Evolutionary conservation across 1,140 invertebrate genomes (phyloP).

Genomic region (Amphibalanus amphitrite): DNA sequence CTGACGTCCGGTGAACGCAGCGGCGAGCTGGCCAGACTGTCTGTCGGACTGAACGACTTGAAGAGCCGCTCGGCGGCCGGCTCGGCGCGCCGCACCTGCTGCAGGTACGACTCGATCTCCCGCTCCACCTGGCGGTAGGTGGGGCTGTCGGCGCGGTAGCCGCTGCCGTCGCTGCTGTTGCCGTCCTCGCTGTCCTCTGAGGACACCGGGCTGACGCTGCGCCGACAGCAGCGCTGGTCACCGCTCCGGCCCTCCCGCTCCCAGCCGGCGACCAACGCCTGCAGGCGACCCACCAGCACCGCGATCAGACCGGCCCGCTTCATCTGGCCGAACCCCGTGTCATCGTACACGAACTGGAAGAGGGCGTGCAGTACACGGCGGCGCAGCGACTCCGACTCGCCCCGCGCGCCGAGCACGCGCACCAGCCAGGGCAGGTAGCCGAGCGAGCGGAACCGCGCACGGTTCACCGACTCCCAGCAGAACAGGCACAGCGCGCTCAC

Average conservation of each 20-base stretch:
- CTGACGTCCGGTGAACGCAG: no score
- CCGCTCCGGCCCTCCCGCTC: neutral
- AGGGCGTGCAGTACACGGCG: neutral
- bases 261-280: neutral
- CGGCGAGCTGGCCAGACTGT: neutral
- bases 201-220: neutral
- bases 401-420: neutral
- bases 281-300: neutral
- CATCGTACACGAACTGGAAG: conserved; percentile 3
- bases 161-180: no score
- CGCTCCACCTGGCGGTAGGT: neutral
- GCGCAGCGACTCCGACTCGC: neutral
- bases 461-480: neutral
- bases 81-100: neutral
- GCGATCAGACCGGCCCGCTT: neutral
- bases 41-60: neutral
- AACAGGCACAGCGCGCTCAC: neutral
- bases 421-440: neutral
- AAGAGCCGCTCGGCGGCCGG: neutral
- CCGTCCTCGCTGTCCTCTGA: no score
- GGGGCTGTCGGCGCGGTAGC: neutral
- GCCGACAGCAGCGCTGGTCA: neutral
- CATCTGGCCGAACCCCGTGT: neutral
- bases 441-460: neutral
- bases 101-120: neutral